phyloP scores from a whole-genome alignment of 2,888 invertebrate species.

The Thysanoteuthis rhombus region DNA sequence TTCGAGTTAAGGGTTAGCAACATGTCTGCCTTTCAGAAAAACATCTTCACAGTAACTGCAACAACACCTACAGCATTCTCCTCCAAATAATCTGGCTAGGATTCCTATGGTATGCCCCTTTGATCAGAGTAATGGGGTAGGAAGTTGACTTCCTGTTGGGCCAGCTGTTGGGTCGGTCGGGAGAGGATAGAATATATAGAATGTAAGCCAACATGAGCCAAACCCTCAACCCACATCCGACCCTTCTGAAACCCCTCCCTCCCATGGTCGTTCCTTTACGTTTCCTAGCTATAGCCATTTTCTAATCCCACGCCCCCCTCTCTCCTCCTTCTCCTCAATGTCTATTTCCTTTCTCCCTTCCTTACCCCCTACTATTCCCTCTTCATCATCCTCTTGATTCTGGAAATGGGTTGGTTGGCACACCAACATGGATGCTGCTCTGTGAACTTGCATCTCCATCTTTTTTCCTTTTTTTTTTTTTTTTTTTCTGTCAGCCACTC shows the following conservation, averaged over 20 bases:
- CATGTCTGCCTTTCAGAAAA: not conserved
- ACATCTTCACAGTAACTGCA: not conserved
- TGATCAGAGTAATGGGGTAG: slow-evolving; percentile 12
- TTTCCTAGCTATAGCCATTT: not conserved
- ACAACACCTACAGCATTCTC: slow-evolving; percentile 12
- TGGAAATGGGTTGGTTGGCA: not conserved
- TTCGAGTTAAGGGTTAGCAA: slow-evolving; percentile 12
- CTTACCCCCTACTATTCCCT: not conserved
- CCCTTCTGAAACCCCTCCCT: not conserved
- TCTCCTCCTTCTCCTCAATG: not conserved
- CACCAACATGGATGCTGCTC: not conserved
- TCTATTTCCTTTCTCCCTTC: not conserved
- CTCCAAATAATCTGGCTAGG: not conserved
- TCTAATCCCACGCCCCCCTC: not conserved
- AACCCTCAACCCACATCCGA: not conserved
- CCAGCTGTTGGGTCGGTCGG: not conserved
- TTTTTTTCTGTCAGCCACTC: not conserved
- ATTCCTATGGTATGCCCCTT: slow-evolving; percentile 12
- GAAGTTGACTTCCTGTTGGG: slow-evolving; percentile 26
- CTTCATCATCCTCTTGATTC: not conserved
- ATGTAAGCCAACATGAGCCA: not conserved
- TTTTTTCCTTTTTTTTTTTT: not conserved
- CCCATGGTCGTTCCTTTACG: not conserved
- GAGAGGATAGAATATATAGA: not conserved
- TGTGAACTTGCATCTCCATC: not conserved